A percentile compares a stretch with the other conserved stretches of the same genome.
Evolutionary conservation across 2,888 invertebrate genomes (phyloP).

Genomic region (Vannuccia rotundouncinata): DNA sequence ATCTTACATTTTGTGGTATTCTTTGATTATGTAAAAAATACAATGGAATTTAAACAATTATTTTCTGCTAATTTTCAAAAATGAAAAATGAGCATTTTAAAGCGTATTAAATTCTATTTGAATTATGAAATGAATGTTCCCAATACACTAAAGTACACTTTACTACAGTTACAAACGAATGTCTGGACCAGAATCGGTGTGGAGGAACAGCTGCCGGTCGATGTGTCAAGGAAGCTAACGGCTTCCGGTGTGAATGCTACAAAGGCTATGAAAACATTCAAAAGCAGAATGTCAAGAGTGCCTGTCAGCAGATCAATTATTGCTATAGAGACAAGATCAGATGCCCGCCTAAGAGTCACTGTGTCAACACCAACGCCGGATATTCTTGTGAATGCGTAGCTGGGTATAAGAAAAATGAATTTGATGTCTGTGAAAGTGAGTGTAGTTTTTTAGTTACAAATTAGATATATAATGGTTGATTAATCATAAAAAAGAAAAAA

Average conservation of each 20-base stretch:
- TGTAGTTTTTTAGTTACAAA: not conserved
- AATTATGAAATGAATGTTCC: too few species aligned
- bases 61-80: too few species aligned
- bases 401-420: constrained; percentile 28
- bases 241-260: constrained; percentile 34
- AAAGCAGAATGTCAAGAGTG: not conserved
- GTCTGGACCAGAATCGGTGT: not conserved
- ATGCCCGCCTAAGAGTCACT: constrained; percentile 36
- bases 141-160: too few species aligned
- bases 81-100: too few species aligned
- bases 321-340: constrained; percentile 32
- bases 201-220: constrained; percentile 21
- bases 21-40: too few species aligned
- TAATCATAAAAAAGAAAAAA: too few species aligned
- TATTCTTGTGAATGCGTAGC: constrained; percentile 19
- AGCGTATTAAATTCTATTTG: too few species aligned
- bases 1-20: too few species aligned
- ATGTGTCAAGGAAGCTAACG: constrained; percentile 24
- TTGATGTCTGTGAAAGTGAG: constrained; percentile 32
- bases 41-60: too few species aligned
- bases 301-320: constrained; percentile 36
- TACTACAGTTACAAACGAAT: constrained; percentile 36
- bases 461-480: too few species aligned
- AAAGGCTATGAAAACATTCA: constrained; percentile 25
- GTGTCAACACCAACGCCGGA: constrained; percentile 25